Evolutionary conservation across 1,140 invertebrate species (phyloP).

Genomic region (Brevipalpus yothersi): DNA sequence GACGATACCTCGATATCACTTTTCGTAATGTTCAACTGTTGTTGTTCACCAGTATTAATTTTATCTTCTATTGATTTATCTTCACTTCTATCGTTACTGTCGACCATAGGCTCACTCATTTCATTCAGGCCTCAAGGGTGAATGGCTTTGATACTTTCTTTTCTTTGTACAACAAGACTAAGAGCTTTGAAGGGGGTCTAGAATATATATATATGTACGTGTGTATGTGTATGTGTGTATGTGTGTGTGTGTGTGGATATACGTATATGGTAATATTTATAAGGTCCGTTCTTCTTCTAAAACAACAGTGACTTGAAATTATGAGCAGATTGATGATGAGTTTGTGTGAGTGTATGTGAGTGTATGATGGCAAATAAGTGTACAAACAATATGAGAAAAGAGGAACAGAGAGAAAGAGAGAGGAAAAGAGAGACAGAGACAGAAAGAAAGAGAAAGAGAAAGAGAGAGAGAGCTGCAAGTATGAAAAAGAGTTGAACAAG

Average conservation of each 20-base stretch:
- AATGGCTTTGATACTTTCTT: neutral
- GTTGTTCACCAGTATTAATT: neutral
- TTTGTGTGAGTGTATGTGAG: neutral
- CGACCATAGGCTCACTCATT: neutral
- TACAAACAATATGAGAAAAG: neutral
- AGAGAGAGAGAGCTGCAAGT: neutral
- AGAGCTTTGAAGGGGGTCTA: neutral
- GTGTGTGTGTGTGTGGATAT: no score
- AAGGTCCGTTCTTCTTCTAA: neutral
- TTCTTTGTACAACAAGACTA: neutral
- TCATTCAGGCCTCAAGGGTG: neutral
- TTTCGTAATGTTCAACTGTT: neutral
- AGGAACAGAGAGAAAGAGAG: neutral
- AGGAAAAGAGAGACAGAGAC: neutral
- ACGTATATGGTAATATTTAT: neutral
- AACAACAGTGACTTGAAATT: neutral
- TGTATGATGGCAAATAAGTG: neutral
- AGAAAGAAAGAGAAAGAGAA: neutral
- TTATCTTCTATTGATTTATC: no score
- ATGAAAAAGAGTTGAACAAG: neutral
- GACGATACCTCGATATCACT: neutral
- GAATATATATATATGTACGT: no score
- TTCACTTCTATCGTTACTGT: neutral
- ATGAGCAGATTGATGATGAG: neutral
- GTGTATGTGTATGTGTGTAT: no score